Base-by-base conservation (phyloP, 2,113 vertebrate species). In the Parus major region DNA sequence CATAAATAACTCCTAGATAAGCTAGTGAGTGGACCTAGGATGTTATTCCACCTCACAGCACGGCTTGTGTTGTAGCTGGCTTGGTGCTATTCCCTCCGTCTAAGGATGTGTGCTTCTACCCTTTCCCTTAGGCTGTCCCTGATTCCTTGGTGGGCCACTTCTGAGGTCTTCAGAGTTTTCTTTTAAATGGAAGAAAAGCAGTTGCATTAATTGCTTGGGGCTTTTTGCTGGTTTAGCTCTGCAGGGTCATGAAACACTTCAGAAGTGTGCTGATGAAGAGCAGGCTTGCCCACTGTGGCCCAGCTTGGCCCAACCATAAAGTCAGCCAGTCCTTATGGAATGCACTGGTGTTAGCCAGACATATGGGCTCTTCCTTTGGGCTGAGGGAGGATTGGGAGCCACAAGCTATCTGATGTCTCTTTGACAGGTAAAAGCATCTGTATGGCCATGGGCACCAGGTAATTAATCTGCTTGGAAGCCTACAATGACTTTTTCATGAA, bases 381-480 rank as follows among this genome's bases (percentile, higher is more conserved):
- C 55, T 46, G 80, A 76, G 71, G 10, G 50, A 23, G 25, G 46
- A 20, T 10, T 57, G 47, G 55, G 52, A 71, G 42, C 16, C 39
- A 42, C 50, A 49, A 57, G 36, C 14, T 70, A 3, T 52, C 29
- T 50, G 56, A 15, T 0, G 0, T 73, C 39, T 59, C 70, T 82
- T 76, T 61, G 47, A 47, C 61, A 55, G 11, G 35, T 88, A 53
- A 76, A 61, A 71, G 25, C 14, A 27, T 55, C 39, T 53, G 12
- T 25, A 50, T 0, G 6, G 60, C 15, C 12, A 5, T 7, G 53
- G 13, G 36, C 0, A 2, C 15, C 25, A 14, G 6, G 18, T 85
- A 75, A 63, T 71, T 76, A 64, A 47, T 46, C 64, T 88, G 16
- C 49, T 47, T 68, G 70, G 65, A 75, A 89, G 23, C 39, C 44